These are phyloP conservation scores for Falco biarmicus DNA, from an alignment of 2,797 vertebrate genomes.

Conservation along the genomic window DNA sequence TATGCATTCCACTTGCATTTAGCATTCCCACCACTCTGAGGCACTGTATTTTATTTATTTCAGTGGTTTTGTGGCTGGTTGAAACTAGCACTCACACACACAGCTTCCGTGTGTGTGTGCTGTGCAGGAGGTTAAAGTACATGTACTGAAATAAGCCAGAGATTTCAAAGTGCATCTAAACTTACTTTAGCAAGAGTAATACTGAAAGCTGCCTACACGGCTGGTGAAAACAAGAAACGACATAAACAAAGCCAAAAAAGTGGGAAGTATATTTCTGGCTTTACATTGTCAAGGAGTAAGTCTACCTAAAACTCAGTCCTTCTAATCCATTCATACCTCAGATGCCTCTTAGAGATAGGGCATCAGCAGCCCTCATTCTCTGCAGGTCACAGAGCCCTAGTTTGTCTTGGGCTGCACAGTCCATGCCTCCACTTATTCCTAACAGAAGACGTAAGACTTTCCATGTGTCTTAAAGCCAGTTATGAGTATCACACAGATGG, in stretches of 20 bases:
- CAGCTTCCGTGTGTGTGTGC: neutral
- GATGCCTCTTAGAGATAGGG: neutral
- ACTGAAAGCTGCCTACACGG: neutral
- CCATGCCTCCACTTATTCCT: neutral
- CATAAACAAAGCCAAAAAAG: neutral
- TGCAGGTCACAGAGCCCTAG: neutral
- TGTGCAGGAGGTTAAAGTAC: neutral
- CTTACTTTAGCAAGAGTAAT: neutral
- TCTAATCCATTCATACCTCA: neutral
- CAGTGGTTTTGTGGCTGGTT: neutral
- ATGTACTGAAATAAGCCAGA: neutral
- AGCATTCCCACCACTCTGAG: neutral
- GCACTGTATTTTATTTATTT: neutral
- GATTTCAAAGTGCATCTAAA: neutral
- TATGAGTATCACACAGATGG: neutral
- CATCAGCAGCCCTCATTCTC: neutral
- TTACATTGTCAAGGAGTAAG: neutral
- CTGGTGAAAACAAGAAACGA: neutral
- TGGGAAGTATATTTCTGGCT: neutral
- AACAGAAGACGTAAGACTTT: neutral
- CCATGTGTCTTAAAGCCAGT: neutral
- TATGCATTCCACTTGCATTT: neutral
- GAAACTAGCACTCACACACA: neutral
- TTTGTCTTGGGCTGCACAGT: neutral
- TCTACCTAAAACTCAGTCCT: neutral